Conservation (phyloP, 2,113 vertebrate genomes). For the Pollimyrus isidori region DNA sequence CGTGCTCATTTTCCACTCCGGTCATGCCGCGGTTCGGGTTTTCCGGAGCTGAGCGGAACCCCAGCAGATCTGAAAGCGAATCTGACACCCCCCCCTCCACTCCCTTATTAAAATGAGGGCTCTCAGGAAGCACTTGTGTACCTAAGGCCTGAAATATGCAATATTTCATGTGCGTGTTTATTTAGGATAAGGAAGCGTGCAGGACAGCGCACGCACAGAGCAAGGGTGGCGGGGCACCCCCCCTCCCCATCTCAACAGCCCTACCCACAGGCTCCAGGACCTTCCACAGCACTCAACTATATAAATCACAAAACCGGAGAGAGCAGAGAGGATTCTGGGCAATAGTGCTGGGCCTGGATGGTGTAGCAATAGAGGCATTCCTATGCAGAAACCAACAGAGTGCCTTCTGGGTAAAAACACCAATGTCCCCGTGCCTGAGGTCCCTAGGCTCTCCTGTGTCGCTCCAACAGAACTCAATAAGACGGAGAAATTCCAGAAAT, state of each 20-base stretch:
- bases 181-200: conserved; percentile 34
- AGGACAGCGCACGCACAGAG: neutral
- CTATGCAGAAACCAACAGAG: neutral
- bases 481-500: neutral
- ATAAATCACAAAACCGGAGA: neutral
- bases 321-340: neutral
- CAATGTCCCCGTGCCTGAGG: neutral
- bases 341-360: neutral
- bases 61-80: neutral
- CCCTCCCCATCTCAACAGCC: neutral
- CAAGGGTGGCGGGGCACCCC: neutral
- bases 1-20: neutral
- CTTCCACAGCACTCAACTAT: neutral
- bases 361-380: neutral
- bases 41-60: neutral
- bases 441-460: neutral
- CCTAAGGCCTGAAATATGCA: conserved; percentile 30
- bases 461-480: neutral
- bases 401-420: neutral
- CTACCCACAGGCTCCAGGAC: neutral
- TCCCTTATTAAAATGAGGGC: conserved; percentile 30
- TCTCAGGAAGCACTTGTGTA: conserved; percentile 26
- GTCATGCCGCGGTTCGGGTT: neutral
- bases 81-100: neutral
- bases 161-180: conserved; percentile 32